A percentile compares a stretch with the other conserved stretches of the same genome.
These are phyloP conservation scores for Strigamia crassipes DNA, from an alignment of 2,888 invertebrate genomes.

Conservation along the genomic window DNA sequence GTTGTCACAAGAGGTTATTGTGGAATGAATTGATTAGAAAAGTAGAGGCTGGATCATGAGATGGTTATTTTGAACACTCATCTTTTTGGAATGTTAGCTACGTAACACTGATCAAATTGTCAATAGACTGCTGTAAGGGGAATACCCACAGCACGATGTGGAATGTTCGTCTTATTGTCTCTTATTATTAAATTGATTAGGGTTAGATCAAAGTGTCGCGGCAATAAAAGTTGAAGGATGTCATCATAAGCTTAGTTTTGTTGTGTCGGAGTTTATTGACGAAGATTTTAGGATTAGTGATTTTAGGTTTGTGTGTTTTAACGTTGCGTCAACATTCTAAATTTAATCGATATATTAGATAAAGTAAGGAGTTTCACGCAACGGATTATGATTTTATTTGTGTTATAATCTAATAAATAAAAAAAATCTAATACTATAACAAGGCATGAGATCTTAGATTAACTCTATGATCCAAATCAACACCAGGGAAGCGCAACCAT, in stretches of 20 bases:
- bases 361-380: no score
- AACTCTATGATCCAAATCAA: no score
- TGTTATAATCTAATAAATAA: no score
- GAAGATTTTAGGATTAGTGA: not conserved
- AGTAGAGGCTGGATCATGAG: not conserved
- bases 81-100: conserved; percentile 35
- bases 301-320: not conserved
- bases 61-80: conserved; percentile 38
- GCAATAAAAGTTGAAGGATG: not conserved
- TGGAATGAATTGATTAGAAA: conserved; percentile 16
- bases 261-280: not conserved
- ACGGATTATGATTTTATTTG: no score
- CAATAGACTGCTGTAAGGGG: conserved; percentile 12
- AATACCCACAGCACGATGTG: conserved; percentile 19
- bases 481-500: no score
- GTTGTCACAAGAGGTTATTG: conserved; percentile 33
- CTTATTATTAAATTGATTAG: conserved; percentile 24
- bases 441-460: no score
- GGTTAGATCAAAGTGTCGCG: not conserved
- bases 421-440: no score
- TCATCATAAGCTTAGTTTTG: not conserved
- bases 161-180: not conserved
- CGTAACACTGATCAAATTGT: conserved; percentile 40
- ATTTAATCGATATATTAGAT: no score
- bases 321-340: not conserved